phyloP scores from a whole-genome alignment of 2,797 vertebrate genomes.

The Dermochelys coriacea region DNA sequence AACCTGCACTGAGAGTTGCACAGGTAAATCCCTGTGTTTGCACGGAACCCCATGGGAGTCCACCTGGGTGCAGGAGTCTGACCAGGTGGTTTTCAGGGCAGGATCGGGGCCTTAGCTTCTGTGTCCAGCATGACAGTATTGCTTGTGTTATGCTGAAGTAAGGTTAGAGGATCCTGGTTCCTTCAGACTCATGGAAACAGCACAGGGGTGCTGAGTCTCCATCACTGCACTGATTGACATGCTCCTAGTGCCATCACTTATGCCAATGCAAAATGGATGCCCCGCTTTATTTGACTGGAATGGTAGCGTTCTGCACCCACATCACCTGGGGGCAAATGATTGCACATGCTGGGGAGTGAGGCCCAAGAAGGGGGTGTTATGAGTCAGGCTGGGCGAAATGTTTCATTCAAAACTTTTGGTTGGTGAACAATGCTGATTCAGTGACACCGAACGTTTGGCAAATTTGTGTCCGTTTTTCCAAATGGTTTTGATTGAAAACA shows the following conservation, averaged over 20 bases:
- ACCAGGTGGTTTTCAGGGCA: not conserved
- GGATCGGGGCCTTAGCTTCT: not conserved
- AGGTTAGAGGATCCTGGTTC: not conserved
- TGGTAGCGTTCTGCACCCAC: not conserved
- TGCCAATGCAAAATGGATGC: not conserved
- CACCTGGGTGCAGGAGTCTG: not conserved
- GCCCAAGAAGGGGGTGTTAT: not conserved
- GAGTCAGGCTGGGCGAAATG: not conserved
- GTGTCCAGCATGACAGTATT: not conserved
- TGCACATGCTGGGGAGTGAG: not conserved
- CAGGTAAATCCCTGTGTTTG: not conserved
- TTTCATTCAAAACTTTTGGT: not conserved
- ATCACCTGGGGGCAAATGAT: not conserved
- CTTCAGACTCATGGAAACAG: not conserved
- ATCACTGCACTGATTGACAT: not conserved
- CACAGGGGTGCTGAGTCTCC: not conserved
- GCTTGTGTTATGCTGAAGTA: not conserved
- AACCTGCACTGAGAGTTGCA: not conserved
- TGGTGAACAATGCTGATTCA: not conserved
- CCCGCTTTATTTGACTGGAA: not conserved
- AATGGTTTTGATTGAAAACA: not conserved
- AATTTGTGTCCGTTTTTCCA: not conserved
- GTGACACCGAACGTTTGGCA: not conserved
- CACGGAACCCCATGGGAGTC: not conserved
- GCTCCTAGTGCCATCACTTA: no score